Evolutionary conservation across 2,797 vertebrate genomes (phyloP).

Genomic region (Onychomys arenicola): DNA sequence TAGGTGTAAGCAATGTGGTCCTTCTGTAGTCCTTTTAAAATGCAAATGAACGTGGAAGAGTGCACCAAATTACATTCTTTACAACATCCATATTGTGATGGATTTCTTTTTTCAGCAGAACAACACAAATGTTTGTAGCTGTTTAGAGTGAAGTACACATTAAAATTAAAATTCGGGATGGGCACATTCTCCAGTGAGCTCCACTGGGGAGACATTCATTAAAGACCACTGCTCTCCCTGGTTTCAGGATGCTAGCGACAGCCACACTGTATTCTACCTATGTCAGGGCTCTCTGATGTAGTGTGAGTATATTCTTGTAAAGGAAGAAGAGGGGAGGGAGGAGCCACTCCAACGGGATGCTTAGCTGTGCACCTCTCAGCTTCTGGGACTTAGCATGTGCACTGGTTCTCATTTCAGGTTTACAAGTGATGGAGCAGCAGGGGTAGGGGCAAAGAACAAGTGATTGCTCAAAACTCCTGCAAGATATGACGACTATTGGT

Average conservation of each 20-base stretch:
- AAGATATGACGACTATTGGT: not conserved
- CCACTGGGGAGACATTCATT: not conserved
- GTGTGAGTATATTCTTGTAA: not conserved
- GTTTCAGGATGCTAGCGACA: not conserved
- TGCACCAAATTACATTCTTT: constrained; percentile 57
- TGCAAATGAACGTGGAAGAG: constrained; percentile 44
- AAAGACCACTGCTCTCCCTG: not conserved
- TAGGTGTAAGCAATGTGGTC: constrained; percentile 51
- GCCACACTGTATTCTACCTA: not conserved
- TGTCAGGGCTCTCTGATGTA: not conserved
- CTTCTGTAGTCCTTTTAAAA: constrained; percentile 68
- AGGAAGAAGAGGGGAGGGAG: not conserved
- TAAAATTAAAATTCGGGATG: not conserved
- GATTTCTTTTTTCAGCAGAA: constrained; percentile 3
- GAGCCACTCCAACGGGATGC: not conserved
- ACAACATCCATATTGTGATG: constrained; percentile 21
- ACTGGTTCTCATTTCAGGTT: not conserved
- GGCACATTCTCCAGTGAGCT: not conserved
- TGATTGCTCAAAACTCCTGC: not conserved
- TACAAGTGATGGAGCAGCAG: not conserved
- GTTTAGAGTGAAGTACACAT: not conserved
- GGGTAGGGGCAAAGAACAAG: not conserved
- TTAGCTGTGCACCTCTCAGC: not conserved
- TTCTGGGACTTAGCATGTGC: not conserved
- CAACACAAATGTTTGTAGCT: constrained; percentile 51